phyloP scores from a whole-genome alignment of 2,797 vertebrate genomes.

The Sphenodon punctatus region DNA sequence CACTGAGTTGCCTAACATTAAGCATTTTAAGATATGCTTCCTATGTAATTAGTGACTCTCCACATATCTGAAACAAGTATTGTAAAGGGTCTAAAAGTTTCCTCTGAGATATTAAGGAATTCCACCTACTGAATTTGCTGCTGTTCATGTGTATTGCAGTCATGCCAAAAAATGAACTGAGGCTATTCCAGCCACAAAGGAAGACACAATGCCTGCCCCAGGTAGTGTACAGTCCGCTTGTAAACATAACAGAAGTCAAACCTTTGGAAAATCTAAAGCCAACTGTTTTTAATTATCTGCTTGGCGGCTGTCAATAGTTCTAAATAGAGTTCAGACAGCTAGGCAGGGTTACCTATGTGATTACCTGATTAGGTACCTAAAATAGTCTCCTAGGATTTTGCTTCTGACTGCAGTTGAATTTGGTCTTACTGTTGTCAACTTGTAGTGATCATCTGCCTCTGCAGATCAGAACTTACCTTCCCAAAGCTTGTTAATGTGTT shows the following conservation, averaged over 20 bases:
- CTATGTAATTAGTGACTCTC: not conserved
- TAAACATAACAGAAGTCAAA: not conserved
- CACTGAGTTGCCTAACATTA: no score
- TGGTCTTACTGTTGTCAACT: not conserved
- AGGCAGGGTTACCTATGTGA: not conserved
- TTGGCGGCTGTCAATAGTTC: not conserved
- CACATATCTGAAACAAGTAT: not conserved
- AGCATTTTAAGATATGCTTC: no score
- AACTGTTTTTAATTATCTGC: not conserved
- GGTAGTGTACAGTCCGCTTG: not conserved
- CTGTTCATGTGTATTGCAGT: not conserved
- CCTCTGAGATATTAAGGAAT: not conserved
- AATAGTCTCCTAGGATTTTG: not conserved
- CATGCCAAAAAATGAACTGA: not conserved
- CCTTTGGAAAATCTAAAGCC: not conserved
- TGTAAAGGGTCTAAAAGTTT: not conserved
- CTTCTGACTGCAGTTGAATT: not conserved
- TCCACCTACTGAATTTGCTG: not conserved
- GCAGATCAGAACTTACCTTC: not conserved
- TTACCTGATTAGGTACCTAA: not conserved
- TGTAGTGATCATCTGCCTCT: not conserved
- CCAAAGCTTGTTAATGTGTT: slow-evolving; percentile 17
- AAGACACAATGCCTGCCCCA: not conserved
- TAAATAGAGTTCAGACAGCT: not conserved
- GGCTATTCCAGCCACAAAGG: not conserved